Evolutionary conservation across 2,888 invertebrate species (phyloP), one percentile per base, ranked within the genome.

Genomic region (Amblyjoppa fuscipennis): DNA sequence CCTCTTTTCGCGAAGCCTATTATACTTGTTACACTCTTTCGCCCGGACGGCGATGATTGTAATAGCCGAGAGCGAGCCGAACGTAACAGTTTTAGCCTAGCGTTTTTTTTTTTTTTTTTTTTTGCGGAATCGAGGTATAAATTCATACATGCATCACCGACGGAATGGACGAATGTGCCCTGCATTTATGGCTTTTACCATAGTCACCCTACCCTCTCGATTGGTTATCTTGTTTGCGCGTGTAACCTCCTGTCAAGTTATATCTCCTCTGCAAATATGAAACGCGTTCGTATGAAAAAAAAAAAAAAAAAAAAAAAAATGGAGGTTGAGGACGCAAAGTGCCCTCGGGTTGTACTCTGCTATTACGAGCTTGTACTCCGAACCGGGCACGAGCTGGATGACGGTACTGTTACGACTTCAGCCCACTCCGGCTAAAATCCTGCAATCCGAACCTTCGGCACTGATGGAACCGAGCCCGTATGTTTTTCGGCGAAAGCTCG

Each of bases 1-100:
- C 31, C 16, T 41, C 59, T 71, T 71, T 25, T 25, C 64, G 61
- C n/a, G 51, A 25, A 59, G 71, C 79, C 64, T 80, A 80, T 80
- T 73, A 80, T 73, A 25, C 64, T 64, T 49, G 71, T 80, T 73
- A 80, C 71, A 51, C 71, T n/a, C 66, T 71, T 66, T 64, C 28
- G 56, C 28, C 61, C 38, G 64, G 28, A n/a, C n/a, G 31, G 51
- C 59, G 13, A 4, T 28, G 59, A 4, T 25, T 59, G 59, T 25
- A 59, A 59, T 28, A 59, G 59, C 59, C 28, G 11, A 4, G 3
- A 28, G 59, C 25, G 59, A 28, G 28, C 9, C 28, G 25, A 28
- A 59, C 11, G 59, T 28, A 59, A 28, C 59, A 25, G 59, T 59
- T 59, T 28, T 3, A 13, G 28, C 28, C 28, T 11, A 13, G 0